Percentiles rank a stretch among this genome's conserved stretches.
These are phyloP conservation scores for Diachrysia chrysitis DNA, from an alignment of 2,888 invertebrate species.

Conservation along the genomic window DNA sequence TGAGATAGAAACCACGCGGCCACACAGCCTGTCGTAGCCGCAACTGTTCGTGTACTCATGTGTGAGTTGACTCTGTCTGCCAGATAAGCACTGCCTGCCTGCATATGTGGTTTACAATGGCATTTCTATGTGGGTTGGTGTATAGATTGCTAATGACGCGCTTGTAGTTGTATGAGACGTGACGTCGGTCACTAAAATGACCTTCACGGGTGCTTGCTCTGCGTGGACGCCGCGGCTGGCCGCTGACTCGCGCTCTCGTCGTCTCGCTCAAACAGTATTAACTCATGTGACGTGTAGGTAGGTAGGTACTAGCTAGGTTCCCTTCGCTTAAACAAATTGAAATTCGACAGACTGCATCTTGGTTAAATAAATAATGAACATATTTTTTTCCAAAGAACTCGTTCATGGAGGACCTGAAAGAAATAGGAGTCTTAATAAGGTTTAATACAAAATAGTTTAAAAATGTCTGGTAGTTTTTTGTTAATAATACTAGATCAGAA, in stretches of 20 bases:
- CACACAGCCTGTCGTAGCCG: slow-evolving; percentile 53
- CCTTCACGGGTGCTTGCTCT: slow-evolving; percentile 82
- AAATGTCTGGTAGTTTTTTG: slow-evolving; percentile 15
- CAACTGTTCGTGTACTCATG: slow-evolving; percentile 73
- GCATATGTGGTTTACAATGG: slow-evolving; percentile 66
- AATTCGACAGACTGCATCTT: not conserved
- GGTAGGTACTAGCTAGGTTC: not conserved
- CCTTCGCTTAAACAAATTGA: not conserved
- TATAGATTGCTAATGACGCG: slow-evolving; percentile 57
- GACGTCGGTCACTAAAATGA: slow-evolving; percentile 78
- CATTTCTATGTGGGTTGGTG: slow-evolving; percentile 56
- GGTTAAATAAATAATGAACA: not conserved
- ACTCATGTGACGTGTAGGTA: not conserved
- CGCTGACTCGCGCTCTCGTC: slow-evolving; percentile 30
- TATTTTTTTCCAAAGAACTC: not conserved
- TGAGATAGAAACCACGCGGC: slow-evolving; percentile 66
- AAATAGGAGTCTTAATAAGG: not conserved
- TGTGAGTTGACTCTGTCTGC: slow-evolving; percentile 80
- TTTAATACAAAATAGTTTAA: not conserved
- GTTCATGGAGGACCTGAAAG: not conserved
- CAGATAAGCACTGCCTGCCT: slow-evolving; percentile 70
- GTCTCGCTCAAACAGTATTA: slow-evolving; percentile 38
- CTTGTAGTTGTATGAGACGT: slow-evolving; percentile 69
- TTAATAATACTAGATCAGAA: slow-evolving; percentile 14
- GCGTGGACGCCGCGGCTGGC: slow-evolving; percentile 65